phyloP scores from a whole-genome alignment of 2,113 vertebrate genomes.

The Larimichthys crocea region DNA sequence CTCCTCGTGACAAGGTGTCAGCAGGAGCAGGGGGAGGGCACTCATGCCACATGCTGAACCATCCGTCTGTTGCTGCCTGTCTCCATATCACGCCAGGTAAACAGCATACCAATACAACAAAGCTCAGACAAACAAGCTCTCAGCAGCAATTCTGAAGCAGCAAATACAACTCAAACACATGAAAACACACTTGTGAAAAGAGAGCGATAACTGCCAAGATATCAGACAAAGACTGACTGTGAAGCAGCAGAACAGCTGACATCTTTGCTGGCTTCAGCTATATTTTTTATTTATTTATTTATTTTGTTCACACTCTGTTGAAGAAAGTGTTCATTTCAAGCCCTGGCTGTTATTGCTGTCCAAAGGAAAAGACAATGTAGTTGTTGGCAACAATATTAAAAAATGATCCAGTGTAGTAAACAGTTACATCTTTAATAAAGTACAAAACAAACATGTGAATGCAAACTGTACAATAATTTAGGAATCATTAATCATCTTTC shows the following conservation, averaged over 20 bases:
- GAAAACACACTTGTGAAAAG: conserved; percentile 1
- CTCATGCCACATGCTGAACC: conserved; percentile 71
- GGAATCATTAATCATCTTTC: conserved; percentile 8
- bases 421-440: conserved; percentile 81
- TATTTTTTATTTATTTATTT: conserved; percentile 13
- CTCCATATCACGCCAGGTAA: conserved; percentile 51
- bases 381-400: conserved; percentile 4
- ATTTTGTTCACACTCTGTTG: conserved; percentile 22
- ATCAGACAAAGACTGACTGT: conserved; percentile 48
- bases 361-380: background rate
- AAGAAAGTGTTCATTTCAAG: conserved; percentile 48
- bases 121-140: conserved; percentile 32
- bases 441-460: conserved; percentile 76
- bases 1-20: conserved; percentile 60
- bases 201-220: conserved; percentile 36
- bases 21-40: conserved; percentile 73
- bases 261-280: conserved; percentile 45
- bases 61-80: conserved; percentile 72
- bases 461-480: conserved; percentile 72
- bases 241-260: conserved; percentile 43
- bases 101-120: conserved; percentile 40
- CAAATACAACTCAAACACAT: conserved; percentile 14
- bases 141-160: conserved; percentile 13
- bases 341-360: background rate
- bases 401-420: conserved; percentile 49